Evolutionary conservation across 2,797 vertebrate genomes (phyloP).

Genomic region (Sebastes cheni): DNA sequence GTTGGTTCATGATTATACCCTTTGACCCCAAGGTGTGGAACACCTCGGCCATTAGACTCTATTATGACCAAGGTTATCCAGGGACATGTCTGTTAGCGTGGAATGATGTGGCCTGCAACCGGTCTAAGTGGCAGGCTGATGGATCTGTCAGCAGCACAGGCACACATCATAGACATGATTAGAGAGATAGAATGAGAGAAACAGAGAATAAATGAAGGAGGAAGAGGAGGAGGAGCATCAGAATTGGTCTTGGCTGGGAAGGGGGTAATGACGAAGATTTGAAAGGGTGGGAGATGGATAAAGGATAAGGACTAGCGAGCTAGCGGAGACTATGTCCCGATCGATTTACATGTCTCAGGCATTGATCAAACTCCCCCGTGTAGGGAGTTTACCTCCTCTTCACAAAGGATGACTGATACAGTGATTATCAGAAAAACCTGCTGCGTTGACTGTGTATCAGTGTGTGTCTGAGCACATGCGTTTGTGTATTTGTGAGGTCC

Average conservation of each 20-base stretch:
- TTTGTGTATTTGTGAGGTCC: constrained; percentile 44
- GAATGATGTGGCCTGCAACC: constrained; percentile 61
- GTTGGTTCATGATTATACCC: constrained; percentile 44
- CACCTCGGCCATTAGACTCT: constrained; percentile 62
- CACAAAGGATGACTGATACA: constrained; percentile 73
- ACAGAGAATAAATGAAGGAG: constrained; percentile 38
- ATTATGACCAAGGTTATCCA: constrained; percentile 77
- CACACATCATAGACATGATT: constrained; percentile 57
- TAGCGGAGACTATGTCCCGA: constrained; percentile 68
- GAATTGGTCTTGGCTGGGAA: constrained; percentile 46
- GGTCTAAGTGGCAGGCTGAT: constrained; percentile 71
- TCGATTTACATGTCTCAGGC: constrained; percentile 78
- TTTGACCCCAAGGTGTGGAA: constrained; percentile 50
- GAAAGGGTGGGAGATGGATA: constrained; percentile 46
- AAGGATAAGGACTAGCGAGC: constrained; percentile 58
- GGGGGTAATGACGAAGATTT: constrained; percentile 51
- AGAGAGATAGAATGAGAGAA: constrained; percentile 49
- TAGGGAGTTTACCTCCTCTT: constrained; percentile 65
- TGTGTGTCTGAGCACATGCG: neutral
- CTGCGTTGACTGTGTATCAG: constrained; percentile 27
- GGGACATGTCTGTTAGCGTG: constrained; percentile 61
- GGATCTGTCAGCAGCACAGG: constrained; percentile 61
- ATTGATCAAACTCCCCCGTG: constrained; percentile 75
- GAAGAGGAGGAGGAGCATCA: constrained; percentile 35
- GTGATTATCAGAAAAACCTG: constrained; percentile 74